A percentile compares a stretch with the other conserved stretches of the same genome.
These are phyloP conservation scores for Agrochola macilenta DNA, from an alignment of 2,888 invertebrate genomes.

Conservation along the genomic window DNA sequence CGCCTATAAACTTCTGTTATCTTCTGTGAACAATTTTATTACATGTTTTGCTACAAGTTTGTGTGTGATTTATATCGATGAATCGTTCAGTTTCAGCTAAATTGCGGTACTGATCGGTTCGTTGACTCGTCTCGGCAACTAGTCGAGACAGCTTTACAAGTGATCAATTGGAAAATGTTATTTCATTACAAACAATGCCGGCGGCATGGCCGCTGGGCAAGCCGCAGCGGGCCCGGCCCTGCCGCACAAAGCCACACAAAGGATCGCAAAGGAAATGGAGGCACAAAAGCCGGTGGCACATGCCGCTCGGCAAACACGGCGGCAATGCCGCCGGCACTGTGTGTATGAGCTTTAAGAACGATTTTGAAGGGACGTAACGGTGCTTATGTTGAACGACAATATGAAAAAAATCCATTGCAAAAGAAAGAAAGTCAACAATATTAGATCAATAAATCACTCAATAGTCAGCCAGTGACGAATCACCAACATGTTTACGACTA, in stretches of 20 bases:
- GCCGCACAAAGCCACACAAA: too few species aligned
- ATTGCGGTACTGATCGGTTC: constrained; percentile 49
- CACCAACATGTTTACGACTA: constrained; percentile 49
- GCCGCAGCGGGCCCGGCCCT: too few species aligned
- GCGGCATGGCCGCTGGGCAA: too few species aligned
- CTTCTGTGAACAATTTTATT: constrained; percentile 53
- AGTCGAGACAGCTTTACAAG: constrained; percentile 1
- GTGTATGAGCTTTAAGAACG: not conserved
- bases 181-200: not conserved
- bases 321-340: too few species aligned
- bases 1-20: constrained; percentile 49
- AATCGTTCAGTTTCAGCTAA: constrained; percentile 37
- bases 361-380: not conserved
- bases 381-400: not conserved
- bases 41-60: constrained; percentile 55
- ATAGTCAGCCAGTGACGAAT: constrained; percentile 29
- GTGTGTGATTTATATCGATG: constrained; percentile 52
- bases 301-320: too few species aligned
- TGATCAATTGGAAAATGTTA: constrained; percentile 21
- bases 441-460: constrained; percentile 43
- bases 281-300: too few species aligned
- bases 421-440: constrained; percentile 11
- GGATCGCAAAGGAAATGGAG: too few species aligned
- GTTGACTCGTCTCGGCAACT: constrained; percentile 35
- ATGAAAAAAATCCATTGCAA: not conserved